Evolutionary conservation across 2,888 invertebrate species (phyloP), one percentile per base, ranked within the genome.

Genomic region (Phaedon cochleariae): DNA sequence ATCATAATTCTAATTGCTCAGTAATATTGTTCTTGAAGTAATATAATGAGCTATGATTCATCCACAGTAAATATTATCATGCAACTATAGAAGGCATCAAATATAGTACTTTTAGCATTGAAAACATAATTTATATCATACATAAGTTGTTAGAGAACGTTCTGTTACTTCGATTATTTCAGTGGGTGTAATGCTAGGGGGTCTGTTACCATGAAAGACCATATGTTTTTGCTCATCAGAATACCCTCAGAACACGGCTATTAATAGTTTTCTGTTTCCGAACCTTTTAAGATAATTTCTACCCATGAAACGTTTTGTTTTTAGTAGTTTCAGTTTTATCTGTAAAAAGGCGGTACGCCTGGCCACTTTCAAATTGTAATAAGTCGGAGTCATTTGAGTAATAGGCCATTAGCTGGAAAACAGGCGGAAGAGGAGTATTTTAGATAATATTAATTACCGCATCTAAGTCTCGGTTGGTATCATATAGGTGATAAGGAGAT

Each of bases 371-470:
- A 54, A 37, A 34, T 54, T 54, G 20, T 31, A 54, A 54, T 54
- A 17, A 54, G 54, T 34, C 9, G 37, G 34, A 37, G 18, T 26
- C 20, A 20, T 53, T 54, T 54, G 54, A 54, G 37, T 53, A 26
- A 34, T 21, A 21, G 37, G 21, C 54, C 18, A 20, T 54, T 37
- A 54, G 37, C 37, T 54, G 5, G 18, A 21, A 18, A 34, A 54
- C 18, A 54, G 52, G 29, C 54, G 54, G 54, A 54, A 54, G 37
- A 34, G 18, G 54, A 31, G 18, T 21, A 54, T 54, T 26, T 20
- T 5, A 54, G 54, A 54, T 54, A 20, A 54, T 37, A 20, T 37
- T 54, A 54, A 54, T 54, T 54, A 17, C 31, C n/a, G 21, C 37
- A 18, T 1, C 34, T 54, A 31, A 10, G 31, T 20, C 31, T 53